Evolutionary conservation across 2,797 vertebrate genomes (phyloP), one percentile per base, ranked within the genome.

Genomic region (Megalops cyprinoides): DNA sequence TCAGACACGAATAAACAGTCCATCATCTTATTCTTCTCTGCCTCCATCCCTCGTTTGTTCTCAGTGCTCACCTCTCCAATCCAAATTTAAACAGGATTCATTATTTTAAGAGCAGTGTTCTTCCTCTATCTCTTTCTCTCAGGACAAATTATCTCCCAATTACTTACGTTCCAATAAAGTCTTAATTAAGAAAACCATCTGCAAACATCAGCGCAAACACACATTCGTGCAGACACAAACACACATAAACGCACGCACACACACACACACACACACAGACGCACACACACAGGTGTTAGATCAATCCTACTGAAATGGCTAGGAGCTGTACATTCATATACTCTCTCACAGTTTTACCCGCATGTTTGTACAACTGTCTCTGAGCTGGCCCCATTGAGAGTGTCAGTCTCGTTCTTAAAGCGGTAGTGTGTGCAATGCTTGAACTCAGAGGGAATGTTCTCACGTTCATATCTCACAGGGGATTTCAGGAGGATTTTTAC

Each of bases 121-220:
- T 51, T 49, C 76, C 85, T 79, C 84, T 37, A 81, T 75, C 81
- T 77, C 85, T 39, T 89, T 86, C 87, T 91, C 89, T 92, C 90
- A 86, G 89, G 87, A 92, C 84, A 85, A 90, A 92, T 92, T 84
- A 92, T 85, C 86, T 90, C 89, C 91, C 89, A 90, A 93, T 93
- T 92, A 93, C 91, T 92, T 87, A 91, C 85, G 88, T 93, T 91
- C 92, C 89, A 92, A 91, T 92, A 89, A 90, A 85, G 90, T 82
- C 88, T 90, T 93, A 91, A 93, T 93, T 91, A 92, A 92, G 88
- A 87, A 85, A 91, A 87, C 90, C 92, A 93, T 92, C 91, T 93
- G 88, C 90, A 92, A 86, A 88, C 67, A 74, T 82, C 85, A 1
- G 55, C 82, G 69, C 51, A 39, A 81, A 84, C 73, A 42, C 79